These are phyloP conservation scores for Caenorhabditis sp. DNA, from an alignment of 2,888 invertebrate genomes.

Conservation along the genomic window DNA sequence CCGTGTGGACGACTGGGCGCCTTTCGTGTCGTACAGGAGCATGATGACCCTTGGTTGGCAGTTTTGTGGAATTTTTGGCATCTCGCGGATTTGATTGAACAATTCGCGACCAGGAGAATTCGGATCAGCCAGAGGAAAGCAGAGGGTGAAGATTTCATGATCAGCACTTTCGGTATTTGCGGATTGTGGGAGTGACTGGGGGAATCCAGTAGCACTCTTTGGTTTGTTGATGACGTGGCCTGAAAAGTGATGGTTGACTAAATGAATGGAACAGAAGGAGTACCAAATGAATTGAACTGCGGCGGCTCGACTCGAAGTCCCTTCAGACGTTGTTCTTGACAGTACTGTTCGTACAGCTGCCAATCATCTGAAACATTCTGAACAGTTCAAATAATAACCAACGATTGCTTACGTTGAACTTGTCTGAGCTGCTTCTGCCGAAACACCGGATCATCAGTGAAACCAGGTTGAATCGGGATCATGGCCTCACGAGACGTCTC, in stretches of 20 bases:
- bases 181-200: too few relatives aligned
- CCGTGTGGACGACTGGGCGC: too few relatives aligned
- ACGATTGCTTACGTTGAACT: neutral
- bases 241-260: slow-evolving; percentile 11
- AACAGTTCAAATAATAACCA: neutral
- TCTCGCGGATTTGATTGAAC: too few relatives aligned
- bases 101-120: too few relatives aligned
- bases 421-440: slow-evolving; percentile 17
- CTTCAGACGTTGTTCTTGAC: neutral
- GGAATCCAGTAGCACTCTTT: neutral
- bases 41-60: too few relatives aligned
- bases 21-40: too few relatives aligned
- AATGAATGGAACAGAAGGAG: neutral
- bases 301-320: neutral
- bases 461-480: too few relatives aligned
- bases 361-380: slow-evolving; percentile 1
- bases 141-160: too few relatives aligned
- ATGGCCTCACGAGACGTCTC: too few relatives aligned
- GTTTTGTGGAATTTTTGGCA: too few relatives aligned
- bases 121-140: too few relatives aligned
- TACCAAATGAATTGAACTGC: slow-evolving; percentile 17
- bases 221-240: slow-evolving; percentile 6
- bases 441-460: neutral
- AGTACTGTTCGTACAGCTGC: slow-evolving; percentile 1
- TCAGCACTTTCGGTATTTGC: too few relatives aligned